phyloP scores from a whole-genome alignment of 2,888 invertebrate species.

The Nymphalis polychloros region DNA sequence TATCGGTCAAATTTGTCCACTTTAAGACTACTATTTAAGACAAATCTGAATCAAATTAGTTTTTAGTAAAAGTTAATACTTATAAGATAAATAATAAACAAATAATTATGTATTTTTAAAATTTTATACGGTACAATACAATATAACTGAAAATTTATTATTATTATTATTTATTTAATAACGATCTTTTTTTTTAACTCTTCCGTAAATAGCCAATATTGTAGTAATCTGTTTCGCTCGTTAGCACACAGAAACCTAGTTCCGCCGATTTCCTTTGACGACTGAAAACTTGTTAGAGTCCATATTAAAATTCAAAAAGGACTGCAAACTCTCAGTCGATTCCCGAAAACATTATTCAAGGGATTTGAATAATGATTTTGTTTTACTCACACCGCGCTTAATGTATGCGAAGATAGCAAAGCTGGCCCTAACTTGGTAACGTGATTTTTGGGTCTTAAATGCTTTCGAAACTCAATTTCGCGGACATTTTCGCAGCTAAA shows the following conservation, averaged over 20 bases:
- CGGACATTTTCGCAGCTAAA: constrained; percentile 49
- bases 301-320: constrained; percentile 82
- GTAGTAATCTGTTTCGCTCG: constrained; percentile 37
- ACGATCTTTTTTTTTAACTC: too few species aligned
- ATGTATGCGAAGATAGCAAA: constrained; percentile 74
- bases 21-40: too few species aligned
- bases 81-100: too few species aligned
- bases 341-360: constrained; percentile 80
- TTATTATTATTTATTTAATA: too few species aligned
- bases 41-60: too few species aligned
- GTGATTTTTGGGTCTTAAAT: constrained; percentile 79
- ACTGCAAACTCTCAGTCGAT: constrained; percentile 74
- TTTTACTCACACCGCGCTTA: constrained; percentile 69
- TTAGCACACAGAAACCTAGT: constrained; percentile 47
- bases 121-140: not conserved
- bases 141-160: not conserved
- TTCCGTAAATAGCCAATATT: not conserved
- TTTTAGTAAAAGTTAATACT: too few species aligned
- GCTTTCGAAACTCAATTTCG: constrained; percentile 74
- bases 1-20: too few species aligned
- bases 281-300: constrained; percentile 79
- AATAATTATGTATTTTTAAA: too few species aligned
- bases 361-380: constrained; percentile 81
- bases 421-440: constrained; percentile 64
- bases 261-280: constrained; percentile 77